These are phyloP conservation scores for Pseudoatta argentina DNA, from an alignment of 1,140 invertebrate species.

Conservation along the genomic window DNA sequence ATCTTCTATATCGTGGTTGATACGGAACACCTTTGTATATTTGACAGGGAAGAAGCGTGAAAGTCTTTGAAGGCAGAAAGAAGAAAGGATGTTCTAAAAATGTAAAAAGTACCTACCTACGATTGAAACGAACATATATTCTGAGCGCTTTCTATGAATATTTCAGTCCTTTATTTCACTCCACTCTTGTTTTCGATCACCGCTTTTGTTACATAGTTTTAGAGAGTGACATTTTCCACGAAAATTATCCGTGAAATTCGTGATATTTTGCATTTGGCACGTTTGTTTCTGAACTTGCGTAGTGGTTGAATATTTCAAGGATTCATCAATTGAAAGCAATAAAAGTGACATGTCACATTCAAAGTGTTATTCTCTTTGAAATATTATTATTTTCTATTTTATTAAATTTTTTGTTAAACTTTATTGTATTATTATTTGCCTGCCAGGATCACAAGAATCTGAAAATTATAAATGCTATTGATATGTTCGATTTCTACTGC, in stretches of 20 bases:
- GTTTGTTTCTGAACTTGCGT: neutral
- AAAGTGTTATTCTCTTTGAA: neutral
- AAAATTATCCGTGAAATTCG: constrained; percentile 23
- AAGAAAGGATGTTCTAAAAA: neutral
- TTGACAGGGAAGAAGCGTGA: neutral
- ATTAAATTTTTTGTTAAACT: neutral
- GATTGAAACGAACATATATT: constrained; percentile 10
- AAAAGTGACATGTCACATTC: neutral
- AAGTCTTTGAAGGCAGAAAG: neutral
- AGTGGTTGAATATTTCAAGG: constrained; percentile 2
- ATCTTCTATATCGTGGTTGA: constrained; percentile 36
- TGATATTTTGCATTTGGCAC: neutral
- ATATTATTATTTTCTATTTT: neutral
- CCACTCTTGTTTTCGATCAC: neutral
- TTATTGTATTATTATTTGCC: neutral
- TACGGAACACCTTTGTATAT: constrained; percentile 31
- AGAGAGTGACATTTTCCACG: constrained; percentile 1
- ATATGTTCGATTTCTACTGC: neutral
- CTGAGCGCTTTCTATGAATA: constrained; percentile 1
- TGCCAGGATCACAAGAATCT: neutral
- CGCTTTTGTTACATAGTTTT: neutral
- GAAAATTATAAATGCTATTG: neutral
- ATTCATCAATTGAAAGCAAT: neutral
- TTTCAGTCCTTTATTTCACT: constrained; percentile 2
- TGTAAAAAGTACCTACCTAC: neutral